These are phyloP conservation scores for Alexandromys fortis DNA, from an alignment of 2,113 vertebrate genomes.

Conservation along the genomic window DNA sequence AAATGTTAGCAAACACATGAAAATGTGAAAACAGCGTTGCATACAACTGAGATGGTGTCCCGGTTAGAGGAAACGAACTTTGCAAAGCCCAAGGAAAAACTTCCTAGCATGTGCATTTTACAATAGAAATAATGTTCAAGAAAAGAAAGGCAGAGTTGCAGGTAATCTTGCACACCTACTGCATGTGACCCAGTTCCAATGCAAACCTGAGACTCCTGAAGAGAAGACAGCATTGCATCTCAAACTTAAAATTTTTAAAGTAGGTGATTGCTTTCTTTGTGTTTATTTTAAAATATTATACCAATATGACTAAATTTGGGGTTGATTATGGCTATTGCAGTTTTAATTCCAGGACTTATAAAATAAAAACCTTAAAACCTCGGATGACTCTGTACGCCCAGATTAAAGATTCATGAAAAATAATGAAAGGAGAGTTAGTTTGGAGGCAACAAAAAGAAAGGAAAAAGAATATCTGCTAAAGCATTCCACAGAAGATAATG, in stretches of 20 bases:
- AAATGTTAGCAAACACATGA: too few species aligned
- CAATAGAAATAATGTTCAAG: too few species aligned
- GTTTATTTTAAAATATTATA: not conserved
- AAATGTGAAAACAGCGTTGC: too few species aligned
- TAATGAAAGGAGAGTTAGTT: not conserved
- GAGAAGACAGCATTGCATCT: not conserved
- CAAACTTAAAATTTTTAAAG: not conserved
- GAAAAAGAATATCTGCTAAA: not conserved
- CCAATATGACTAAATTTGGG: not conserved
- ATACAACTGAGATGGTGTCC: too few species aligned
- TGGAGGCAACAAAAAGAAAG: not conserved
- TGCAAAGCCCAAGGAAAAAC: too few species aligned
- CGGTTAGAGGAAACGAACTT: too few species aligned
- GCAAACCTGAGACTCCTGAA: not conserved
- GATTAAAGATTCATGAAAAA: not conserved
- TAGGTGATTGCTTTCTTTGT: not conserved
- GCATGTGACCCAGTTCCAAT: rapidly evolving
- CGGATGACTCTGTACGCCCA: not conserved
- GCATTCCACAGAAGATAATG: not conserved
- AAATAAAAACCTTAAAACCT: not conserved
- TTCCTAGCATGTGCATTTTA: too few species aligned
- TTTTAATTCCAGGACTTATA: not conserved
- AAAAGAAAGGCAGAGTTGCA: too few species aligned
- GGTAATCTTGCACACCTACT: not conserved
- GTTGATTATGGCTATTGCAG: not conserved